Evolutionary conservation across 2,888 invertebrate species (phyloP), one percentile per base, ranked within the genome.

Genomic region (Lasioglossum marginatum): DNA sequence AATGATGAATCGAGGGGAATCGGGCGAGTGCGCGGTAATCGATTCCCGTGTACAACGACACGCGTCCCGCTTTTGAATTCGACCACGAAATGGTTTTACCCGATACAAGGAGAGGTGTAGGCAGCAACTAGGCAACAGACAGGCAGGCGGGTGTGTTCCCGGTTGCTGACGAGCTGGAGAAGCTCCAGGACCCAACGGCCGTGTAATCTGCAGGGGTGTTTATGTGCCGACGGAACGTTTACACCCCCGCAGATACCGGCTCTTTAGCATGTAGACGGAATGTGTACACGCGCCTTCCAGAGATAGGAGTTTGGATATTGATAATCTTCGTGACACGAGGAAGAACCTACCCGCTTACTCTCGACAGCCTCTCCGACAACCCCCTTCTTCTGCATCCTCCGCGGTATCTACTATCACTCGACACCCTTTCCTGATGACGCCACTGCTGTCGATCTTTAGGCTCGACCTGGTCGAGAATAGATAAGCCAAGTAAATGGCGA

Each of bases 301-400:
- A 89, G 90, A 92, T 91, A 91, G 90, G 85, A 85, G 91, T 90
- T 89, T 92, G 91, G 90, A 92, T 93, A 93, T 93, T 93, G 92
- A 93, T 93, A 93, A 93, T 93, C 93, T 93, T 92, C 89, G 81
- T 84, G 87, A 81, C 86, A 52, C 83, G 88, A 87, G 82, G 77
- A 82, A 87, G 81, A 88, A 68, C 45, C 84, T 71, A 27, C 77
- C 34, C 68, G 34, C 68, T 68, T 68, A 37, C 68, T 37, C 37
- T 68, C 37, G 27, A 27, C 60, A 16, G 19, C 66, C 31, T 31
- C 66, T 16, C 63, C 63, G 31, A 14, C 66, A 6, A 66, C 34
- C 37, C 68, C 68, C 68, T 40, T 23, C 66, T 19, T 16, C 66
- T 3, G 27, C 37, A 31, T 6, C 68, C 68, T 6, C 60, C 60